Percentiles rank a stretch among this genome's conserved stretches.
phyloP scores from a whole-genome alignment of 2,888 invertebrate species.

The Nemoura dubitans region DNA sequence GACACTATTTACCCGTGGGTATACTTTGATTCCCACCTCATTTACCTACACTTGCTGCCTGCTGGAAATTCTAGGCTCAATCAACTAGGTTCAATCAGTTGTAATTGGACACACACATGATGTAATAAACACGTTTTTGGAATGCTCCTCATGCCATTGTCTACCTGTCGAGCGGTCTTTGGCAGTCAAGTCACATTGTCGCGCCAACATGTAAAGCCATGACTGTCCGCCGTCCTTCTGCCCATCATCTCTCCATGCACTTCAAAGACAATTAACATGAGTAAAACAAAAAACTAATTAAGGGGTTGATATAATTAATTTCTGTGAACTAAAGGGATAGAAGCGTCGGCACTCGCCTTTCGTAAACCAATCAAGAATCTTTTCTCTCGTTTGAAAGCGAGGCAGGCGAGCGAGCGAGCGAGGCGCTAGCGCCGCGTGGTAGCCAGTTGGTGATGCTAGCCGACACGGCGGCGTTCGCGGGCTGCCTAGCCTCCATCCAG shows the following conservation, averaged over 20 bases:
- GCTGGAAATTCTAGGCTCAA: too few species aligned
- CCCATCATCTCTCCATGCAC: not conserved
- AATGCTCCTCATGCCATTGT: too few species aligned
- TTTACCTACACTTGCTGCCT: too few species aligned
- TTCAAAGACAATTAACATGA: slow-evolving; percentile 24
- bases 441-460: not conserved
- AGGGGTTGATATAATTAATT: slow-evolving; percentile 37
- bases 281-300: slow-evolving; percentile 18
- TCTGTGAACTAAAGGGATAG: slow-evolving; percentile 1
- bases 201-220: too few species aligned
- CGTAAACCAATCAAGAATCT: not conserved
- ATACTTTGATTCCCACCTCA: too few species aligned
- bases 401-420: not conserved
- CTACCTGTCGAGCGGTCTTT: too few species aligned
- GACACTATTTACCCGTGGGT: too few species aligned
- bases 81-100: too few species aligned
- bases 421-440: not conserved
- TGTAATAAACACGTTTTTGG: too few species aligned
- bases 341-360: not conserved
- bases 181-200: too few species aligned
- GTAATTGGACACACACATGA: too few species aligned
- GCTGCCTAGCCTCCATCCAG: not conserved
- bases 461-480: not conserved
- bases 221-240: too few species aligned
- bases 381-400: not conserved